Base-by-base conservation (phyloP, 2,113 vertebrate species). In the Oryzias woworae region DNA sequence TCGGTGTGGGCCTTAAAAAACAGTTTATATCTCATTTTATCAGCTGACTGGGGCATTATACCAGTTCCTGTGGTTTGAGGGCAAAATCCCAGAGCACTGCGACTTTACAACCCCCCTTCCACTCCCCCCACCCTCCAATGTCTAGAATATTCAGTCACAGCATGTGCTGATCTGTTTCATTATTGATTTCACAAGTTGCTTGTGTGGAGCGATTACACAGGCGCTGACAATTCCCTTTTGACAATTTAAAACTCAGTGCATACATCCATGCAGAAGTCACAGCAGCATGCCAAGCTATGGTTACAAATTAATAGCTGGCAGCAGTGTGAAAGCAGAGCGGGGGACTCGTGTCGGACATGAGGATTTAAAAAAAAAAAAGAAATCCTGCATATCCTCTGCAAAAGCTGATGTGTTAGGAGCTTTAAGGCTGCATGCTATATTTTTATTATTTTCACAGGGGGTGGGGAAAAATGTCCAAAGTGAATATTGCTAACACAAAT, bases 371-470 rank as follows among this genome's bases (percentile, higher is more conserved):
- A 75, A 36, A 36, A 36, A 36, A 36, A 36, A 36, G 12, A 36
- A 36, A 36, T 12, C 62, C 82, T 71, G 82, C 78, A 49, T 75
- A 74, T 61, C 71, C 77, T 82, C 74, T 78, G 65, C 60, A 53
- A 68, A 45, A 82, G 69, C 61, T 71, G 61, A 62, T 60, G 67
- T 10, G 57, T 81, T 82, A 62, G 81, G 78, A 85, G 81, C 75
- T 73, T 69, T 68, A 47, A 63, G 61, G 73, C 83, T 74, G 51
- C 48, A 77, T 73, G 67, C 75, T 54, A 69, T 72, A 71, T 71
- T 70, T 55, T 71, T 64, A 71, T 55, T 66, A 51, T 10, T 54
- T 58, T 77, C 12, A 56, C 7, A 31, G 23, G 62, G 3, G 26
- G 26, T 4, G 26, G 7, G 46, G 70, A 49, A 28, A 70, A 52